phyloP scores from a whole-genome alignment of 2,888 invertebrate species.

The Euzetes globulus region DNA sequence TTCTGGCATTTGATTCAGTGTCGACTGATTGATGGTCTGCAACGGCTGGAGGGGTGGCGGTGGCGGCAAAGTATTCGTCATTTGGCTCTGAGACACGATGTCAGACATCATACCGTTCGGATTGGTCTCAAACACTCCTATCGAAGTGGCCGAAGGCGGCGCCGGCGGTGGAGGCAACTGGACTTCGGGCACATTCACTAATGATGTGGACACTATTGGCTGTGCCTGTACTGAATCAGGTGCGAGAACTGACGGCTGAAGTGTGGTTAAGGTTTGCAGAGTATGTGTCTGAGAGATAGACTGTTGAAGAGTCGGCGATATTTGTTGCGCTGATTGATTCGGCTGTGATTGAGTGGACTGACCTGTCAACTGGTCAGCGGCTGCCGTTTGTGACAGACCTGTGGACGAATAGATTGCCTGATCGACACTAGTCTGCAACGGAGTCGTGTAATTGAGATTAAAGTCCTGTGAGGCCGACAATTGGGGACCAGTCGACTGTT shows the following conservation, averaged over 20 bases:
- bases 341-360: not conserved
- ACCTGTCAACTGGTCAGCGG: not conserved
- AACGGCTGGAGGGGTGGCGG: conserved; percentile 22
- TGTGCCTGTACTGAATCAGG: not conserved
- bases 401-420: not conserved
- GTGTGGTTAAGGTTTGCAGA: not conserved
- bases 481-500: not conserved
- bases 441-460: conserved; percentile 3
- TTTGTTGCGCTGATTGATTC: not conserved
- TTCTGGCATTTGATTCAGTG: not conserved
- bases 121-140: not conserved
- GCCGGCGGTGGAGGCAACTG: conserved; percentile 15
- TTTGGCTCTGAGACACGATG: not conserved
- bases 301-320: not conserved
- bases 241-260: not conserved
- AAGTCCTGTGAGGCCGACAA: not conserved
- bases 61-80: not conserved
- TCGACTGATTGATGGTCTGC: not conserved
- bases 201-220: not conserved
- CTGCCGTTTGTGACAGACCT: not conserved
- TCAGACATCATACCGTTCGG: not conserved
- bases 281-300: not conserved
- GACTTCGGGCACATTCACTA: not conserved
- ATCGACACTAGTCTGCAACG: not conserved
- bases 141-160: conserved; percentile 5